Percentiles rank a stretch among this genome's conserved stretches.
Conservation (phyloP, 2,797 vertebrate species). For the Squalus acanthias region DNA sequence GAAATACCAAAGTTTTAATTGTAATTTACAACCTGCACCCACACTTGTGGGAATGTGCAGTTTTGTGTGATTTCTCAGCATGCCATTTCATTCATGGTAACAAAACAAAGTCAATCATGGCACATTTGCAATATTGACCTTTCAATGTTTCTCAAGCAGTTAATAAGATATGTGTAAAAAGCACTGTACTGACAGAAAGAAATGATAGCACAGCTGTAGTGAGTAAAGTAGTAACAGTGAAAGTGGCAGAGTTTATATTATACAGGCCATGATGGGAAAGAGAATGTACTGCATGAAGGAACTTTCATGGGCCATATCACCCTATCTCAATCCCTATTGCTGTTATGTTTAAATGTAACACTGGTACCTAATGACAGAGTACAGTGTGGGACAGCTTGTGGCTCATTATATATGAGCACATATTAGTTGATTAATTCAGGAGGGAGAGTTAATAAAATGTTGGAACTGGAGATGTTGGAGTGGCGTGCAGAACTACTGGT, state of each 20-base stretch:
- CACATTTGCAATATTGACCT: not conserved
- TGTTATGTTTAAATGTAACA: not conserved
- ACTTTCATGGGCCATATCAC: not conserved
- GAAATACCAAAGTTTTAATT: not conserved
- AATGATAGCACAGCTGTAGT: not conserved
- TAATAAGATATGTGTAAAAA: conserved; percentile 21
- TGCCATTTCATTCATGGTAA: not conserved
- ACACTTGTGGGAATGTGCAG: not conserved
- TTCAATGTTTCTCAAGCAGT: conserved; percentile 6
- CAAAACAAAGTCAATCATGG: not conserved
- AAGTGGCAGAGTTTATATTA: not conserved
- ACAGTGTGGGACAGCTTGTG: conserved; percentile 13
- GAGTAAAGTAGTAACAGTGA: not conserved
- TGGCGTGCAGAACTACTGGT: not conserved
- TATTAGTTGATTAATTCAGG: conserved; percentile 22
- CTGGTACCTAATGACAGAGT: not conserved
- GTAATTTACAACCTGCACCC: not conserved
- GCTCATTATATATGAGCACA: conserved; percentile 19
- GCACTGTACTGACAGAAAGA: not conserved
- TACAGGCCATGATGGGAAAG: not conserved
- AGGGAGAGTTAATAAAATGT: conserved; percentile 26
- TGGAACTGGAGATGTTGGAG: not conserved
- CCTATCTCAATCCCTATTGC: not conserved
- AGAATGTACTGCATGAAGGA: not conserved
- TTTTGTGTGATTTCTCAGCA: not conserved